Percentiles rank a stretch among this genome's conserved stretches.
These are phyloP conservation scores for Latrodectus geometricus DNA, from an alignment of 1,140 invertebrate species.

Conservation along the genomic window DNA sequence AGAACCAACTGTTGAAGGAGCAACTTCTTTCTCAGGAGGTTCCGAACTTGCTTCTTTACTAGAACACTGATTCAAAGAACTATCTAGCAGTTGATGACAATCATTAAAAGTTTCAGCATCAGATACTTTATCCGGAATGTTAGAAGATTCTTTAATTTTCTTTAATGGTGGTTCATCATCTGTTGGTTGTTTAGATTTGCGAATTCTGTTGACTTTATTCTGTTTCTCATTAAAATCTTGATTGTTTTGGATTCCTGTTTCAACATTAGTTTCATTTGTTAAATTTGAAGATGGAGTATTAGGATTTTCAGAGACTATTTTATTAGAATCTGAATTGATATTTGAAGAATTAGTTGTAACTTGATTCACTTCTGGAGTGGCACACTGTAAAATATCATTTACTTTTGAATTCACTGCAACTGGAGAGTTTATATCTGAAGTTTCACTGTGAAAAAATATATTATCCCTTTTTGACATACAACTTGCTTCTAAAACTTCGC, in stretches of 20 bases:
- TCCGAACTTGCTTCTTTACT: neutral
- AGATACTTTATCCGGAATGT: conserved; percentile 8
- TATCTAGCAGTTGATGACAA: conserved; percentile 11
- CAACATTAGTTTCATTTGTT: neutral
- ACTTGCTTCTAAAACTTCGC: conserved; percentile 23
- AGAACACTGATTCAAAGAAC: conserved; percentile 16
- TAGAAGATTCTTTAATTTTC: conserved; percentile 37
- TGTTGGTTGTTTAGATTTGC: conserved; percentile 19
- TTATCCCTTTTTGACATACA: conserved; percentile 21
- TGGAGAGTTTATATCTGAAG: conserved; percentile 26
- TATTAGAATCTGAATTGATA: neutral
- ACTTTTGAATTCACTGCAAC: conserved; percentile 1
- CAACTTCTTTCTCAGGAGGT: neutral
- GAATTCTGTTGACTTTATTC: neutral
- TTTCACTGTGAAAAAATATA: conserved; percentile 17
- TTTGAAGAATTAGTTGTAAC: neutral
- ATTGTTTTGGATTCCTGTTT: neutral
- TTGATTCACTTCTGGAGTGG: neutral
- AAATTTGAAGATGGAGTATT: neutral
- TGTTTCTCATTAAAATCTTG: conserved; percentile 23
- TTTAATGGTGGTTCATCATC: conserved; percentile 41
- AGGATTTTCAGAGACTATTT: neutral
- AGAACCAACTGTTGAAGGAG: conserved; percentile 32
- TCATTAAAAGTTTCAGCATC: conserved; percentile 3
- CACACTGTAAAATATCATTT: conserved; percentile 1